phyloP scores from a whole-genome alignment of 2,797 vertebrate genomes.

The Esox masquinongy region DNA sequence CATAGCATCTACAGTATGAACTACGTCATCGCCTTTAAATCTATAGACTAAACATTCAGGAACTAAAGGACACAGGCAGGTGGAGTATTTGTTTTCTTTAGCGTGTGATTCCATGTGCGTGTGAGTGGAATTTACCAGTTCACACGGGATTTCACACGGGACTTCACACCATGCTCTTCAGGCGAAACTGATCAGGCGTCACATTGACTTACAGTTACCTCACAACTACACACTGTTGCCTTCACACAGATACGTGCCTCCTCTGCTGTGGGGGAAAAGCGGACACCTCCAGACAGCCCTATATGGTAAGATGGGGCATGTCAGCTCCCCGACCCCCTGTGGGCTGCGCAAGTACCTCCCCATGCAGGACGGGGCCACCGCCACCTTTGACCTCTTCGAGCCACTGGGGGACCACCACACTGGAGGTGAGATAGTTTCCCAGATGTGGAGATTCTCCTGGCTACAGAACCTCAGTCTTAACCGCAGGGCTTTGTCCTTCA shows the following conservation, averaged over 20 bases:
- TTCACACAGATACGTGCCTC: conserved; percentile 88
- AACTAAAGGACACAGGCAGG: too few relatives aligned
- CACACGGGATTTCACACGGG: too few relatives aligned
- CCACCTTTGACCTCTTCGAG: conserved; percentile 94
- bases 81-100: too few relatives aligned
- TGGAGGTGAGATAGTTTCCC: conserved; percentile 78
- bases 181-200: too few relatives aligned
- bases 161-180: too few relatives aligned
- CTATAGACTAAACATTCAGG: too few relatives aligned
- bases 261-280: conserved; percentile 94
- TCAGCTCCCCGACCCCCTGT: conserved; percentile 85
- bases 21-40: too few relatives aligned
- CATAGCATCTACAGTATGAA: too few relatives aligned
- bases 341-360: conserved; percentile 89
- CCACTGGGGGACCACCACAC: conserved; percentile 81
- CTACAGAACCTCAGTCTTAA: background rate
- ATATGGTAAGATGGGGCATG: conserved; percentile 93
- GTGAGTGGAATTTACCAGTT: background rate
- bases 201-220: background rate
- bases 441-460: background rate
- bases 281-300: conserved; percentile 94
- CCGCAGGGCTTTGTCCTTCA: too few relatives aligned
- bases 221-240: background rate
- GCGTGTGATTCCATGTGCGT: background rate
- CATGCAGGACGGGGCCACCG: conserved; percentile 92